These are phyloP conservation scores for Hydractinia echinata DNA, from an alignment of 30 jellyfish, hydroid and myxozoan genomes.

Conservation along the genomic window DNA sequence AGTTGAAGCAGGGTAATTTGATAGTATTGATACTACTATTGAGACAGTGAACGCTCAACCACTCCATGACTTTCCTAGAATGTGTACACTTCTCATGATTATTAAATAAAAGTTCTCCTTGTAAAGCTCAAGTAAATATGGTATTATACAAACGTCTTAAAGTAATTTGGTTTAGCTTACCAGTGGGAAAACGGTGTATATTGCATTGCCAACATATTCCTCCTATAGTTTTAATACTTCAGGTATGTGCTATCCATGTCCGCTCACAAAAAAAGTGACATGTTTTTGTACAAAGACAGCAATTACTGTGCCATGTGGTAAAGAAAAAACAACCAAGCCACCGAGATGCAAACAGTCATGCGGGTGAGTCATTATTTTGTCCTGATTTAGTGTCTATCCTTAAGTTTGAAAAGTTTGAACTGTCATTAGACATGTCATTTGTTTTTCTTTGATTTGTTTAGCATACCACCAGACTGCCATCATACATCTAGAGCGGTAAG, in stretches of 20 bases:
- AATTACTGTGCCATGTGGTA: constrained; percentile 75
- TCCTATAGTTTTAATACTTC: neutral
- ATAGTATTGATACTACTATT: no score
- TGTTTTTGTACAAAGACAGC: constrained; percentile 65
- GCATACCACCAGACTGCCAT: constrained; percentile 80
- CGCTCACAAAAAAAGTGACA: constrained; percentile 57
- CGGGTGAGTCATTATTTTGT: constrained; percentile 49
- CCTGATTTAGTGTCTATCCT: neutral
- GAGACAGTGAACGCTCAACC: no score
- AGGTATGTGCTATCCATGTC: constrained; percentile 95
- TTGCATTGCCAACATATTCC: no score
- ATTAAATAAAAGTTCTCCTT: no score
- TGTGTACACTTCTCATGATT: no score
- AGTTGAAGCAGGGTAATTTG: no score
- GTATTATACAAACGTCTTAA: no score
- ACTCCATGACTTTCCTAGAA: no score
- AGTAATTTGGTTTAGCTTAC: no score
- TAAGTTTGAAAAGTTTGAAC: neutral
- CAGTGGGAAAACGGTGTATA: no score
- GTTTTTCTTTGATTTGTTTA: neutral
- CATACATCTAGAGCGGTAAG: constrained; percentile 24
- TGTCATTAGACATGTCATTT: neutral
- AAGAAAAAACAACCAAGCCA: constrained; percentile 71
- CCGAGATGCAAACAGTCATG: constrained; percentile 79
- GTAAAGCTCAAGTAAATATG: no score